Evolutionary conservation across 2,113 vertebrate genomes (phyloP).

Genomic region (Sander lucioperca): DNA sequence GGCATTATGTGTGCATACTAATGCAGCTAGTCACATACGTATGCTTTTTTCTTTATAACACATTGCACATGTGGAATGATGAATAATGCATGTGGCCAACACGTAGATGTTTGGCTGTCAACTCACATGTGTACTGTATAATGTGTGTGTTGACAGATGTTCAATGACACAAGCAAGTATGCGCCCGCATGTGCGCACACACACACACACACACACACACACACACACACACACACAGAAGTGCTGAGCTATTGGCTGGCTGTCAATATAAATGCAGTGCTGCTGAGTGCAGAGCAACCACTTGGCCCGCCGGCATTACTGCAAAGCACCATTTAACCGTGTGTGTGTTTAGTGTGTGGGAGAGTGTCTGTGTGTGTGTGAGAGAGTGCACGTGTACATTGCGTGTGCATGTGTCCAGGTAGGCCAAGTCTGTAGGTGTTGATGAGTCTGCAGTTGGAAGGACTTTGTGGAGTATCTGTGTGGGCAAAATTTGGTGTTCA

Average conservation of each 20-base stretch:
- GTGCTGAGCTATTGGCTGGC: conserved; percentile 43
- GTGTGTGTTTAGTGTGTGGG: background rate
- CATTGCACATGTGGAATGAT: conserved; percentile 15
- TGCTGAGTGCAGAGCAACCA: conserved; percentile 53
- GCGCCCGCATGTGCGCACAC: background rate
- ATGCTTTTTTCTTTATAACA: too few relatives aligned
- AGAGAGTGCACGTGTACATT: background rate
- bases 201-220: conserved; percentile 26
- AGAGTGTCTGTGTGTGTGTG: background rate
- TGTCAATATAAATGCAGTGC: conserved; percentile 35
- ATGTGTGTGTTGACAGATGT: conserved; percentile 44
- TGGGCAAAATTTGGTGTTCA: conserved; percentile 28
- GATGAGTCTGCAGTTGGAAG: conserved; percentile 54
- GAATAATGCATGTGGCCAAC: conserved; percentile 33
- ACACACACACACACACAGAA: background rate
- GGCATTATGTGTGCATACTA: conserved; percentile 17
- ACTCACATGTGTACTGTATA: conserved; percentile 2
- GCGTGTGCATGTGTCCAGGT: conserved; percentile 15
- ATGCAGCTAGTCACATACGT: background rate
- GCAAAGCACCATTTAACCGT: conserved; percentile 58
- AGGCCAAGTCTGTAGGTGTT: conserved; percentile 46
- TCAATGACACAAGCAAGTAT: conserved; percentile 12
- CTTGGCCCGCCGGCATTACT: conserved; percentile 48
- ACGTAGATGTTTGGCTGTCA: conserved; percentile 34
- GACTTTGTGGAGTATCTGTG: conserved; percentile 25